These are phyloP conservation scores for Oegoconia quadripuncta DNA, from an alignment of 2,888 invertebrate species.

Conservation along the genomic window DNA sequence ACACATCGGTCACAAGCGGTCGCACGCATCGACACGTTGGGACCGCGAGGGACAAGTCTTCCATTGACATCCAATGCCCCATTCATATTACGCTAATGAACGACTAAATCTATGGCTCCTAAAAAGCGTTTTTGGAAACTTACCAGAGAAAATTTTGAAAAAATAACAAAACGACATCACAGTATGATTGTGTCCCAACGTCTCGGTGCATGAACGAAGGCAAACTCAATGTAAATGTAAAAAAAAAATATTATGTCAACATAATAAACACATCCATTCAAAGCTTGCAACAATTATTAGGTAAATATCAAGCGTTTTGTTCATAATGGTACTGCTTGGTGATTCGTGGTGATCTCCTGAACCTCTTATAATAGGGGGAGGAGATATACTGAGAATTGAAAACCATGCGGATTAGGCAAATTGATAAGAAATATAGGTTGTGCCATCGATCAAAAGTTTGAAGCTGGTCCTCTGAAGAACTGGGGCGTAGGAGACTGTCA, in stretches of 20 bases:
- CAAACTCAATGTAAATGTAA: conserved; percentile 61
- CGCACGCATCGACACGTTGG: conserved; percentile 57
- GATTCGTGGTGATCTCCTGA: conserved; percentile 8
- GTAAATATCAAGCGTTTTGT: conserved; percentile 7
- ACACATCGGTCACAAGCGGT: conserved; percentile 53
- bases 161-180: neutral
- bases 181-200: conserved; percentile 46
- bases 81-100: no score
- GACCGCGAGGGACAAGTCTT: no score
- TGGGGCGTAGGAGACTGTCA: no score
- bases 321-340: conserved; percentile 7
- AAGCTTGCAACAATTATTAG: conserved; percentile 36
- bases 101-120: no score
- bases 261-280: conserved; percentile 56
- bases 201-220: conserved; percentile 60
- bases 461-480: no score
- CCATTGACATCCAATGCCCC: no score
- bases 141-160: neutral
- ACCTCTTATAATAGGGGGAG: neutral
- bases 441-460: neutral
- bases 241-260: conserved; percentile 44
- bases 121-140: no score
- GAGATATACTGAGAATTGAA: conserved; percentile 7
- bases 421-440: conserved; percentile 27
- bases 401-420: conserved; percentile 36